These are phyloP conservation scores for Pipistrellus pipistrellus DNA, from an alignment of 2,797 vertebrate genomes.

Conservation along the genomic window DNA sequence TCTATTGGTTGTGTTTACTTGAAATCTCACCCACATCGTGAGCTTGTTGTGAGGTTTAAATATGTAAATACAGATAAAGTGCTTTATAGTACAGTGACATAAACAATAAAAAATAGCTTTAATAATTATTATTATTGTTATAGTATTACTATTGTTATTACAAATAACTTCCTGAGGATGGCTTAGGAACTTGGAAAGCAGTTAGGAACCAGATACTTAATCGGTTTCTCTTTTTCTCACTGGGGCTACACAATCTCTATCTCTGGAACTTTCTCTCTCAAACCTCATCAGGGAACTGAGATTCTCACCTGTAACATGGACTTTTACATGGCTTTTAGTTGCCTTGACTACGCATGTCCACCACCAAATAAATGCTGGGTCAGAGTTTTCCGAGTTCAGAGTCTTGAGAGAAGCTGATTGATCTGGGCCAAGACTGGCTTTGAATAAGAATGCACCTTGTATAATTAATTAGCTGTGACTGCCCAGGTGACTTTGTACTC, in stretches of 20 bases:
- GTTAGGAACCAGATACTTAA: not conserved
- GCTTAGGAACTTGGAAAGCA: not conserved
- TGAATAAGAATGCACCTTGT: not conserved
- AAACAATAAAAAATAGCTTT: not conserved
- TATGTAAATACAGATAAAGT: not conserved
- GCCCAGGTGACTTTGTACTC: not conserved
- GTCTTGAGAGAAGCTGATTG: conserved; percentile 10
- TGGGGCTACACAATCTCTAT: no score
- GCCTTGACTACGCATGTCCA: not conserved
- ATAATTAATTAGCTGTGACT: not conserved
- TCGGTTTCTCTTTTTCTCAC: conserved; percentile 17
- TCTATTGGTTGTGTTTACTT: not conserved
- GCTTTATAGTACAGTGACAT: not conserved
- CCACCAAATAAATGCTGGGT: not conserved
- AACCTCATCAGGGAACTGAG: not conserved
- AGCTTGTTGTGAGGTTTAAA: not conserved
- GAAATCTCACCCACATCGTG: not conserved
- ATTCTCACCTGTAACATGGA: not conserved
- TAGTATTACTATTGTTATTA: not conserved
- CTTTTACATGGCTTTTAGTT: not conserved
- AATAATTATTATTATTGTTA: not conserved
- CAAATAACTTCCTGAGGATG: not conserved
- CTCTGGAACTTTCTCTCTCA: not conserved
- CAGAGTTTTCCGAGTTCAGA: not conserved
- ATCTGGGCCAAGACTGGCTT: not conserved